These are phyloP conservation scores for Gadopsis marmoratus DNA, from an alignment of 2,797 vertebrate genomes.

Conservation along the genomic window DNA sequence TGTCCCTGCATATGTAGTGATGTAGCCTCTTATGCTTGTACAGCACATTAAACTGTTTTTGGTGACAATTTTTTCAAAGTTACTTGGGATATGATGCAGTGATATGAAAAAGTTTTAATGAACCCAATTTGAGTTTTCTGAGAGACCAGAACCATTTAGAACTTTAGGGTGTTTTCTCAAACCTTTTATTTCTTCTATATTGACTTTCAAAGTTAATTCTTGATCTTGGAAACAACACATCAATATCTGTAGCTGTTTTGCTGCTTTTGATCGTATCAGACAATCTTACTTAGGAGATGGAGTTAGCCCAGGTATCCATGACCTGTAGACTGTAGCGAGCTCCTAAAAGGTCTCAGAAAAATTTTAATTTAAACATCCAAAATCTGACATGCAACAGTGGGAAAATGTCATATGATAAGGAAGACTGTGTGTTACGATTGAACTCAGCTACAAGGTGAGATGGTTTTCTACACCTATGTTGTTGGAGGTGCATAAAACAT, in stretches of 20 bases:
- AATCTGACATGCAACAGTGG: background rate
- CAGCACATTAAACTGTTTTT: background rate
- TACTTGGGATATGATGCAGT: background rate
- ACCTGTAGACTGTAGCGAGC: background rate
- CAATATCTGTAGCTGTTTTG: background rate
- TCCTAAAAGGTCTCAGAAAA: background rate
- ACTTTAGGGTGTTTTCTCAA: too few species aligned
- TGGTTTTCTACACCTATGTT: background rate
- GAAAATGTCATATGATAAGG: too few species aligned
- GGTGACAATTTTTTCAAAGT: background rate
- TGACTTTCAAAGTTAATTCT: background rate
- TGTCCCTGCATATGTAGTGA: constrained; percentile 14
- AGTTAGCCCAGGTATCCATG: background rate
- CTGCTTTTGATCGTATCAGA: background rate
- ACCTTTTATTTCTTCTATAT: too few species aligned
- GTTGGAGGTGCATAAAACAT: background rate
- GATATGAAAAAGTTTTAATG: background rate
- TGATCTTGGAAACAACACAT: background rate
- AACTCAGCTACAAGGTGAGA: background rate
- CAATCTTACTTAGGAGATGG: background rate
- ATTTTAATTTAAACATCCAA: background rate
- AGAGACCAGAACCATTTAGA: too few species aligned
- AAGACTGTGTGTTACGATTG: background rate
- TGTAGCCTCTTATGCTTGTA: background rate
- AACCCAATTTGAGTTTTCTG: background rate